A percentile compares a stretch with the other conserved stretches of the same genome.
phyloP scores from a whole-genome alignment of 1,140 invertebrate genomes.

The Nasonia longicornis region DNA sequence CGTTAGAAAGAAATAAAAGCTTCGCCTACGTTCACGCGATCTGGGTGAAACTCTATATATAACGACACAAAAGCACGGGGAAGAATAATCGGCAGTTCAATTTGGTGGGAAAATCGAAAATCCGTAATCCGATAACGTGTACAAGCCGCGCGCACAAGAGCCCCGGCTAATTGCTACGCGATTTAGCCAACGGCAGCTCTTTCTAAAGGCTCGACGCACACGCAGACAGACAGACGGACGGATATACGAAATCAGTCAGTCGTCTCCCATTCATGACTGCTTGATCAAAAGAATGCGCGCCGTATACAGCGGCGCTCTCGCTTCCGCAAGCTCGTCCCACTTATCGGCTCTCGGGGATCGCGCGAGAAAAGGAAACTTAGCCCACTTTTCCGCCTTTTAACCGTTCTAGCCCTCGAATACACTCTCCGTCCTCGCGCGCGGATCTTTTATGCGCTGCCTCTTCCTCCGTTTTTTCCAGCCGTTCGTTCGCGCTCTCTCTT shows the following conservation, averaged over 20 bases:
- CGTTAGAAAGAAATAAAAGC: not conserved
- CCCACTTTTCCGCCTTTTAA: not conserved
- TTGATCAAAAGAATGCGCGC: not conserved
- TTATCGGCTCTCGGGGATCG: not conserved
- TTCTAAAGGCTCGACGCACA: not conserved
- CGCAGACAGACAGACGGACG: no score
- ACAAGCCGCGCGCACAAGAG: not conserved
- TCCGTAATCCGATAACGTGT: not conserved
- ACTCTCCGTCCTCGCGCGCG: not conserved
- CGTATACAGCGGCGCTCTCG: not conserved
- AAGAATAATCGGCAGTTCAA: not conserved
- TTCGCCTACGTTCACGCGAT: not conserved
- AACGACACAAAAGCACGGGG: not conserved
- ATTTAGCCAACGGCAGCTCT: not conserved
- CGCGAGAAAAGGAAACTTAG: not conserved
- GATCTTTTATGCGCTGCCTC: not conserved
- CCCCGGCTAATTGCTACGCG: not conserved
- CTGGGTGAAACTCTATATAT: not conserved
- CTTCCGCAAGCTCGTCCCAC: not conserved
- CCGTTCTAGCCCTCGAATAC: not conserved
- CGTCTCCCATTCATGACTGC: not conserved
- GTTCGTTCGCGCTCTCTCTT: not conserved
- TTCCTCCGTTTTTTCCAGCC: not conserved
- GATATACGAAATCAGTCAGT: not conserved
- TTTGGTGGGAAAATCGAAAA: not conserved